Evolutionary conservation across 2,888 invertebrate genomes (phyloP).

Genomic region (Tethea ocularis): DNA sequence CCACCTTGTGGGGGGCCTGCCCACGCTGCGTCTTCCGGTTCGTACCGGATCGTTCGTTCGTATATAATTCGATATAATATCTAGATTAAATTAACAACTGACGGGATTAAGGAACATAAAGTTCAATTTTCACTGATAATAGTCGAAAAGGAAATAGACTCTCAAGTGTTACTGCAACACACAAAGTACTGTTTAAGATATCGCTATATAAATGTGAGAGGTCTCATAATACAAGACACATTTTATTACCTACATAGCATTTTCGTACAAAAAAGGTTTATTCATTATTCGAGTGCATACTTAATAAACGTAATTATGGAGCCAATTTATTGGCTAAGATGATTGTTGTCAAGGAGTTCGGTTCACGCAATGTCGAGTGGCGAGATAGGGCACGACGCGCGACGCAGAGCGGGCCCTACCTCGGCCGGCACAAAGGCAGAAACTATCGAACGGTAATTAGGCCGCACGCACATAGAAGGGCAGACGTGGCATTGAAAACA

Average conservation of each 20-base stretch:
- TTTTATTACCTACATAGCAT: not conserved
- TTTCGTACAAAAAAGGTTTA: not conserved
- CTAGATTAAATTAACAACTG: too few relatives aligned
- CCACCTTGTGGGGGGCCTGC: too few relatives aligned
- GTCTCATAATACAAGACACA: not conserved
- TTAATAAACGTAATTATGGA: conserved; percentile 10
- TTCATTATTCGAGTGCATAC: conserved; percentile 4
- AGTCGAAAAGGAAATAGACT: not conserved
- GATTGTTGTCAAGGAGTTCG: not conserved
- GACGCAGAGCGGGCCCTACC: conserved; percentile 9
- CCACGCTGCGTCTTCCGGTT: too few relatives aligned
- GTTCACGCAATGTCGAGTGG: conserved; percentile 27
- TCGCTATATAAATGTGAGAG: too few relatives aligned
- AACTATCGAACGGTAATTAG: conserved; percentile 30
- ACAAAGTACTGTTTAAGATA: too few relatives aligned
- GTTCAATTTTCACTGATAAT: too few relatives aligned
- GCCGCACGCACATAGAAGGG: conserved; percentile 30
- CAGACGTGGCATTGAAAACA: not conserved
- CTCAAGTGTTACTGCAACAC: too few relatives aligned
- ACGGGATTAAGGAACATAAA: not conserved
- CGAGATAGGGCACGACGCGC: conserved; percentile 36
- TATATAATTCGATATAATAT: too few relatives aligned
- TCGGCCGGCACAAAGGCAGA: conserved; percentile 9
- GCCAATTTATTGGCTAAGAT: conserved; percentile 10
- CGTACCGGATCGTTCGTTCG: too few relatives aligned